Evolutionary conservation across 2,888 invertebrate genomes (phyloP).

Genomic region (Scotopteryx bipunctaria): DNA sequence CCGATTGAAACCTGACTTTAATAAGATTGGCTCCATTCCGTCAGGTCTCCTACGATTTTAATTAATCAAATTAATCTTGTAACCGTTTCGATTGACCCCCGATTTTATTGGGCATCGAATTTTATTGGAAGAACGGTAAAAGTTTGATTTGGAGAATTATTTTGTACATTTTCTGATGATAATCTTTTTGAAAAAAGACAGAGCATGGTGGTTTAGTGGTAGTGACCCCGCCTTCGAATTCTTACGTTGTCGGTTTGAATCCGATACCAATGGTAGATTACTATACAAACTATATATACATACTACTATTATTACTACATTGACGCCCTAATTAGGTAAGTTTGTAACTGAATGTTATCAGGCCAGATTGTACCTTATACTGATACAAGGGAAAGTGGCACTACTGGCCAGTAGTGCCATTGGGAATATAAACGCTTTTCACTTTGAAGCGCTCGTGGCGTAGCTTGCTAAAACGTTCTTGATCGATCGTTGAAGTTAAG

Average conservation of each 20-base stretch:
- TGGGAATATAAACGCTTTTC: no score
- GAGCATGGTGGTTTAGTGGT: no score
- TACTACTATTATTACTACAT: slow-evolving; percentile 34
- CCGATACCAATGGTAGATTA: no score
- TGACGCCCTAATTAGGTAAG: no score
- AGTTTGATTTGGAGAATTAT: background rate
- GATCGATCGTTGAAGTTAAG: no score
- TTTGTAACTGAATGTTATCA: slow-evolving; percentile 33
- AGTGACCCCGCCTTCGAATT: no score
- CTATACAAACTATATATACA: background rate
- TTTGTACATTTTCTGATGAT: no score
- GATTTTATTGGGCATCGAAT: background rate
- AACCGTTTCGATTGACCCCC: background rate
- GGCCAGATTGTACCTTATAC: slow-evolving; percentile 20
- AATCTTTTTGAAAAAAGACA: no score
- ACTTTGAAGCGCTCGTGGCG: no score
- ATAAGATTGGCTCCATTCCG: slow-evolving; percentile 29
- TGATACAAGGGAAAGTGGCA: background rate
- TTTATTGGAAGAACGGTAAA: background rate
- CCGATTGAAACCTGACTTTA: slow-evolving; percentile 17
- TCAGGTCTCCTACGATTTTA: background rate
- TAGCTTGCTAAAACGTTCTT: no score
- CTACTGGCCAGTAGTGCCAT: no score
- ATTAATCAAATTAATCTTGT: slow-evolving; percentile 2
- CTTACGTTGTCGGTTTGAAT: no score